These are phyloP conservation scores for Sialis lutaria DNA, from an alignment of 2,888 invertebrate genomes.

Conservation along the genomic window DNA sequence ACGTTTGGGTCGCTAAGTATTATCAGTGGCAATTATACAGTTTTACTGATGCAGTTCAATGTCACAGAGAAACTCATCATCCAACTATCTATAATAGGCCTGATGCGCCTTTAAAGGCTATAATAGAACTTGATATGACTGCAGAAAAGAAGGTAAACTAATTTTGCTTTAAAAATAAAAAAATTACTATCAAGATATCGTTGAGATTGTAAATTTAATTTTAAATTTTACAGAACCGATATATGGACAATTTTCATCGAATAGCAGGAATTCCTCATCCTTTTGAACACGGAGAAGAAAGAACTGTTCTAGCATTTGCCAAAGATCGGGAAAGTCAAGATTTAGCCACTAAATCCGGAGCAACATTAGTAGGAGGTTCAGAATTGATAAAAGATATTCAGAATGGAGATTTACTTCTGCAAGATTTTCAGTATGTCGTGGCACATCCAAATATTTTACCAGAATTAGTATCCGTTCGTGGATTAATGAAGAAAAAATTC, in stretches of 20 bases:
- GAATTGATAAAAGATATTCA: constrained; percentile 64
- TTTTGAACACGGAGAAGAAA: constrained; percentile 50
- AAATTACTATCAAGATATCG: no score
- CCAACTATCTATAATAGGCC: constrained; percentile 67
- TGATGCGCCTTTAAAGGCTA: constrained; percentile 46
- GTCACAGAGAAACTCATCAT: constrained; percentile 66
- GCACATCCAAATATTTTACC: constrained; percentile 67
- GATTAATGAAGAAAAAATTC: constrained; percentile 59
- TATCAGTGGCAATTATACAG: constrained; percentile 43
- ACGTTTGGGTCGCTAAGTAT: constrained; percentile 41
- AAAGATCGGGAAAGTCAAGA: constrained; percentile 42
- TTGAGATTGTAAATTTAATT: constrained; percentile 4
- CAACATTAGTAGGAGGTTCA: constrained; percentile 49
- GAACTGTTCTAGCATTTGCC: constrained; percentile 56
- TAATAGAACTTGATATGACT: constrained; percentile 67
- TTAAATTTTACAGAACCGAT: constrained; percentile 34
- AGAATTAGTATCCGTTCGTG: constrained; percentile 57
- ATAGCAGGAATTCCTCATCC: constrained; percentile 47
- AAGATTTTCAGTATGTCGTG: constrained; percentile 55
- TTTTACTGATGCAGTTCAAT: constrained; percentile 57
- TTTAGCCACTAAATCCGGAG: constrained; percentile 50
- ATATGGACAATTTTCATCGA: constrained; percentile 47
- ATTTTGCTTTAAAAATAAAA: no score
- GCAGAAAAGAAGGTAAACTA: constrained; percentile 50
- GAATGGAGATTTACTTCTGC: constrained; percentile 44